Percentiles rank a stretch among this genome's conserved stretches.
These are phyloP conservation scores for Hymenopus coronatus DNA, from an alignment of 2,888 invertebrate genomes.

Conservation along the genomic window DNA sequence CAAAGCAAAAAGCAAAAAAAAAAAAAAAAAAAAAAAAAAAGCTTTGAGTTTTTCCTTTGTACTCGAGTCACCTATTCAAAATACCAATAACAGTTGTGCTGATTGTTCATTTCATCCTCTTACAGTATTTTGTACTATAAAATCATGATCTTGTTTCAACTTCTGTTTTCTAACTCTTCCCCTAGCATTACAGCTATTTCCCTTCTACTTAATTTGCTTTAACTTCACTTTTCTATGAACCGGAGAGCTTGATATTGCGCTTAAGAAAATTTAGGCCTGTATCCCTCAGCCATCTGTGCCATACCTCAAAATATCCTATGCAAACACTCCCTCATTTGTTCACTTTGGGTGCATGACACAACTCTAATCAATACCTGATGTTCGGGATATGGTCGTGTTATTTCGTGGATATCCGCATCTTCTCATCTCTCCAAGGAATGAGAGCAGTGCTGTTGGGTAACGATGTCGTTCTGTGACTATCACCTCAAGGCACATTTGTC, in stretches of 20 bases:
- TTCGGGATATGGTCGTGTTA: constrained; percentile 22
- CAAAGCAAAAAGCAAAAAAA: too few species aligned
- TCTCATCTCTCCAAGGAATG: neutral
- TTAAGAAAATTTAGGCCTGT: neutral
- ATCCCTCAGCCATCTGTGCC: neutral
- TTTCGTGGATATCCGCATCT: constrained; percentile 2
- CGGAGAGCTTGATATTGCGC: neutral
- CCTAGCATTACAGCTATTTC: too few species aligned
- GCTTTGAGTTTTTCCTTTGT: too few species aligned
- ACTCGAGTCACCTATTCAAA: too few species aligned
- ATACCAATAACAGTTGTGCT: too few species aligned
- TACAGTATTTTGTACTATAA: neutral
- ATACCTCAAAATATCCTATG: constrained; percentile 1
- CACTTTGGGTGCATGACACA: constrained; percentile 39
- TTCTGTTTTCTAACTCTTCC: too few species aligned
- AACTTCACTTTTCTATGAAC: neutral
- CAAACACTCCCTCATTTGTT: constrained; percentile 48
- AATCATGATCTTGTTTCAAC: too few species aligned
- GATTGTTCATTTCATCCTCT: neutral
- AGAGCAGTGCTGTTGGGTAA: neutral
- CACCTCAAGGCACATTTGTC: too few species aligned
- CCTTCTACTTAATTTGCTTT: neutral
- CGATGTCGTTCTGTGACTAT: neutral
- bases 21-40: too few species aligned
- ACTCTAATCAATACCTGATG: constrained; percentile 26